phyloP scores from a whole-genome alignment of 2,113 vertebrate species.

The Clarias gariepinus region DNA sequence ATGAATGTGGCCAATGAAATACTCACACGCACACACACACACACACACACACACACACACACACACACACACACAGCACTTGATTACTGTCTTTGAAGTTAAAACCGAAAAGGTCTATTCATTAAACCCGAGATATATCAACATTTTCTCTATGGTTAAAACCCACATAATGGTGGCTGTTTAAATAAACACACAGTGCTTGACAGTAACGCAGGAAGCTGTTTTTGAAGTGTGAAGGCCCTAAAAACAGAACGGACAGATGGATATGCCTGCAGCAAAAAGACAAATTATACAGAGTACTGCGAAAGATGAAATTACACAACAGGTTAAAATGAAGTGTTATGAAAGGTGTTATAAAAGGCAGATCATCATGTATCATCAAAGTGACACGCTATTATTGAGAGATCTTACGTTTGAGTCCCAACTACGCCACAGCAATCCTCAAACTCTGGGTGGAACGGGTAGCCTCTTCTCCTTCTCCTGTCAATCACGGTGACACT shows the following conservation, averaged over 20 bases:
- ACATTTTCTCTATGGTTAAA: not conserved
- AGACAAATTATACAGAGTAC: not conserved
- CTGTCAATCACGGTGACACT: not conserved
- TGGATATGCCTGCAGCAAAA: not conserved
- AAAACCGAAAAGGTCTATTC: not conserved
- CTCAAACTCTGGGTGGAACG: not conserved
- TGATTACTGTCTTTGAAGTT: constrained; percentile 10
- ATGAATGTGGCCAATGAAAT: constrained; percentile 9
- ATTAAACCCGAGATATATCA: constrained; percentile 1
- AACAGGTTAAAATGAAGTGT: not conserved
- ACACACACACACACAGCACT: constrained; percentile 10
- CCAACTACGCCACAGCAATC: not conserved
- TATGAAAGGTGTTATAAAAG: not conserved
- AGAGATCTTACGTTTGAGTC: too few relatives aligned
- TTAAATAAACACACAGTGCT: constrained; percentile 2
- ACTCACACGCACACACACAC: not conserved
- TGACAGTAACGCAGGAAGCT: not conserved
- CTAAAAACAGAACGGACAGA: not conserved
- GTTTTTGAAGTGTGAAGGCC: not conserved
- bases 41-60: not conserved
- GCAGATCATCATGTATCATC: not conserved
- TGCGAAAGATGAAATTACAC: not conserved
- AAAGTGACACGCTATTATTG: not conserved
- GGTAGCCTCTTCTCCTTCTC: not conserved
- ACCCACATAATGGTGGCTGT: not conserved